These are phyloP conservation scores for Chelonus insularis DNA, from an alignment of 1,140 invertebrate species.

Conservation along the genomic window DNA sequence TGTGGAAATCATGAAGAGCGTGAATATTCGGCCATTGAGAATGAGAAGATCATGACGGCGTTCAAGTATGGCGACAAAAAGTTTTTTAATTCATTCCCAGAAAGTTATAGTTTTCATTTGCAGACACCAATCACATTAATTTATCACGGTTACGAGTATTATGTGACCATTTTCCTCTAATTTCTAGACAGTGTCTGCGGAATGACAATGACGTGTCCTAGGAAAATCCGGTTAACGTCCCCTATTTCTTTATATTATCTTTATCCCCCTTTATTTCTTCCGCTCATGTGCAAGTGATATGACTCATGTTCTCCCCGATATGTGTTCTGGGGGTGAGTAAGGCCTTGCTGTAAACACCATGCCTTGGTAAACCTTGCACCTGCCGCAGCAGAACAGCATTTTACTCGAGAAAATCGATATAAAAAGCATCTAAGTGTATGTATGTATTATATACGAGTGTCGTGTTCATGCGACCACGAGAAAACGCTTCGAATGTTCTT, in stretches of 20 bases:
- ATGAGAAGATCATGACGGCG: neutral
- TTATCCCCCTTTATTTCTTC: neutral
- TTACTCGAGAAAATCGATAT: conserved; percentile 28
- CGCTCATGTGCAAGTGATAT: conserved; percentile 6
- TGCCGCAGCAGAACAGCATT: conserved; percentile 27
- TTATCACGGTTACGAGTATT: too few relatives aligned
- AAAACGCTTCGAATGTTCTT: conserved; percentile 17
- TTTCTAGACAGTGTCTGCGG: too few relatives aligned
- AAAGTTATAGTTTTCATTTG: too few relatives aligned
- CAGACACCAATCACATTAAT: too few relatives aligned
- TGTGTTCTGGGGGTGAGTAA: too few relatives aligned
- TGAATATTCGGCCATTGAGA: conserved; percentile 8
- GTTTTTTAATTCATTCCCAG: neutral
- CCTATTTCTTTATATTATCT: conserved; percentile 7
- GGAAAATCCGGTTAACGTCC: conserved; percentile 6
- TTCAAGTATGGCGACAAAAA: neutral
- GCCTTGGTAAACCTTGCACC: conserved; percentile 18
- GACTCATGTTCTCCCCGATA: conserved; percentile 9
- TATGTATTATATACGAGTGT: conserved; percentile 8
- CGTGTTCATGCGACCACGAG: conserved; percentile 25
- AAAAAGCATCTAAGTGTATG: conserved; percentile 22
- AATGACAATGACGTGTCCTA: conserved; percentile 13
- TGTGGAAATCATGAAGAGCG: neutral
- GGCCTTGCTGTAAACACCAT: conserved; percentile 9
- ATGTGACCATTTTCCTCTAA: too few relatives aligned